Conservation (phyloP, 2,113 vertebrate species). For the Protobothrops flavoviridis region DNA sequence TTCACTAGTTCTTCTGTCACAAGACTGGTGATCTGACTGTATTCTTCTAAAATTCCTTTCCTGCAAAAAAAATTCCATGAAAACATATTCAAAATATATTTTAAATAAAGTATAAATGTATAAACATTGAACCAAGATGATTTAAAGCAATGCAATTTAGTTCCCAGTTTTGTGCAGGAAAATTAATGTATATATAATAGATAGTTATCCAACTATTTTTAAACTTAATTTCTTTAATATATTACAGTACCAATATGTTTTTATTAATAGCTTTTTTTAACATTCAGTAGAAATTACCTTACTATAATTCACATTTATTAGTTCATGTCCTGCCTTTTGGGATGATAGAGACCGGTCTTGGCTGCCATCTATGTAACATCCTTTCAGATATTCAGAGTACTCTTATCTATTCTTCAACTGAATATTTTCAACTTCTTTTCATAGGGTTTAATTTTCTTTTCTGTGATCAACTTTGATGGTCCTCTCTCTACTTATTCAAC, state of each 20-base stretch:
- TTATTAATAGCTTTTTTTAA: not conserved
- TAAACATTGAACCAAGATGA: not conserved
- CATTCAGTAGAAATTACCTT: not conserved
- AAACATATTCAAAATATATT: not conserved
- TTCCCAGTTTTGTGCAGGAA: not conserved
- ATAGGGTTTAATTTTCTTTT: not conserved
- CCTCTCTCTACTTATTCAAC: not conserved
- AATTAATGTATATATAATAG: not conserved
- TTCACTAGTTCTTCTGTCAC: slow-evolving; percentile 91
- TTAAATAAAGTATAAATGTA: not conserved
- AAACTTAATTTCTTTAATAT: not conserved
- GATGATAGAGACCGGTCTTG: not conserved
- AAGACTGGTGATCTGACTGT: slow-evolving; percentile 93
- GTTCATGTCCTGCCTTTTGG: not conserved
- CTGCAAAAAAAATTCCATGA: slow-evolving; percentile 66
- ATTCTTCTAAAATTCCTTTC: slow-evolving; percentile 92
- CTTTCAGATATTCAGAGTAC: not conserved
- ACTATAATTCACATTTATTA: not conserved
- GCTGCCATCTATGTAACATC: not conserved
- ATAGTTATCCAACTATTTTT: not conserved
- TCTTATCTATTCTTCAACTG: not conserved
- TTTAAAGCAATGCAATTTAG: not conserved
- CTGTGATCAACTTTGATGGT: not conserved
- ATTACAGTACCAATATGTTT: not conserved
- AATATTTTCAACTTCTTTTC: not conserved